Conservation (phyloP, 2,797 vertebrate species). For the Chelidonichthys spinosus region DNA sequence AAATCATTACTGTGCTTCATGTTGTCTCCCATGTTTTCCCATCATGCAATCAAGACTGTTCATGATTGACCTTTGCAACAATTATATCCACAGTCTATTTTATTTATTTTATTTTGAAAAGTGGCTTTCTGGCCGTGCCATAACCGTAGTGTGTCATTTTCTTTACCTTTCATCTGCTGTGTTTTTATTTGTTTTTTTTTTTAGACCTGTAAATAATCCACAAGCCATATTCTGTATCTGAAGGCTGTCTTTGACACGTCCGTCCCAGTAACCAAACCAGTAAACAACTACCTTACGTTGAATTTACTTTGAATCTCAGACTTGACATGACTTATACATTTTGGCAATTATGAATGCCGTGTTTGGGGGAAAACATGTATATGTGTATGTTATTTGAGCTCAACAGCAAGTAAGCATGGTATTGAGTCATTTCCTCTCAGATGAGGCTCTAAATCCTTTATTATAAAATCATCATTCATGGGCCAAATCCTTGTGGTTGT, state of each 20-base stretch:
- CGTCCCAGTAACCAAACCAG: background rate
- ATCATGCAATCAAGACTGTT: background rate
- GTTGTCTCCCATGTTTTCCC: background rate
- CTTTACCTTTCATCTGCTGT: background rate
- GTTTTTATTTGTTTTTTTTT: background rate
- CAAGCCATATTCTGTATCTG: background rate
- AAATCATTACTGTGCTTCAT: background rate
- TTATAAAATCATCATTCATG: background rate
- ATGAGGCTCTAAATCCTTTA: background rate
- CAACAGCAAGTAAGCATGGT: background rate
- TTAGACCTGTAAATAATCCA: background rate
- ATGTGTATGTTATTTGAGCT: too few species aligned
- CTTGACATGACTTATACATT: background rate
- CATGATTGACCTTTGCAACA: background rate
- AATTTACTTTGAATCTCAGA: too few species aligned
- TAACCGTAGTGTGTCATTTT: conserved; percentile 16
- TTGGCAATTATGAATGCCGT: background rate
- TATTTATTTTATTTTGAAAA: background rate
- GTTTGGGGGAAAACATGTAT: background rate
- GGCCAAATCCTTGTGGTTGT: background rate
- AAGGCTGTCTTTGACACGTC: background rate
- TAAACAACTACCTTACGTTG: too few species aligned
- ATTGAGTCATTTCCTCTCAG: background rate
- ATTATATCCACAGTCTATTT: background rate
- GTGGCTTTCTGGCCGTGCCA: background rate